Evolutionary conservation across 2,888 invertebrate species (phyloP).

Genomic region (Agrotis segetum): DNA sequence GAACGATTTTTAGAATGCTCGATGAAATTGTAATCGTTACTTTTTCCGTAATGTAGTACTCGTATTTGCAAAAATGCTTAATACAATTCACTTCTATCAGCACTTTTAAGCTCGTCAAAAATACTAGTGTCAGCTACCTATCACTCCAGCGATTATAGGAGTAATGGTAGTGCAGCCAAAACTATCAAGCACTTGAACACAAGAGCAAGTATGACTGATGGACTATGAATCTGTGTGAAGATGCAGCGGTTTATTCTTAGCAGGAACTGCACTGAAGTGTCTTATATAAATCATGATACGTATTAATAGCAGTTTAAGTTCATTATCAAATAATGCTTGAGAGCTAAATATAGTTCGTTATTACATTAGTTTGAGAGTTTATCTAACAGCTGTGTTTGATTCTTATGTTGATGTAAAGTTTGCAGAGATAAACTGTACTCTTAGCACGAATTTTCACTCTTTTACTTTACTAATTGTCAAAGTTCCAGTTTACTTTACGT

Average conservation of each 20-base stretch:
- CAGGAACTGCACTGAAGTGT: constrained; percentile 24
- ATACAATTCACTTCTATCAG: too few species aligned
- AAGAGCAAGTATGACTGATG: constrained; percentile 9
- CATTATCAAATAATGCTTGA: constrained; percentile 23
- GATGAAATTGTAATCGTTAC: too few species aligned
- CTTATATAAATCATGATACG: constrained; percentile 10
- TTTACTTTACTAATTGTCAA: too few species aligned
- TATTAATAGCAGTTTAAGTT: constrained; percentile 29
- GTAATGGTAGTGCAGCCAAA: not conserved
- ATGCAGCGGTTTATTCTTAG: constrained; percentile 30
- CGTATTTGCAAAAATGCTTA: too few species aligned
- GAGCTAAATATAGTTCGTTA: constrained; percentile 7
- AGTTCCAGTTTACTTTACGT: too few species aligned
- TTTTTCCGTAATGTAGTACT: too few species aligned
- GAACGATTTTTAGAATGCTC: too few species aligned
- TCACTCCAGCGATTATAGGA: too few species aligned
- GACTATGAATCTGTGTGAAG: constrained; percentile 34
- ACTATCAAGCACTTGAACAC: constrained; percentile 14
- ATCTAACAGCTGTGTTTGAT: not conserved
- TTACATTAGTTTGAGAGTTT: not conserved
- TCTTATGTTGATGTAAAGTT: not conserved
- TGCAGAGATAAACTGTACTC: not conserved
- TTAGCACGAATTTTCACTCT: too few species aligned
- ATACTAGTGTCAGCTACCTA: too few species aligned
- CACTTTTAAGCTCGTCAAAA: too few species aligned